These are phyloP conservation scores for Drosophila anomelani DNA, from an alignment of 2,888 invertebrate species.

Conservation along the genomic window DNA sequence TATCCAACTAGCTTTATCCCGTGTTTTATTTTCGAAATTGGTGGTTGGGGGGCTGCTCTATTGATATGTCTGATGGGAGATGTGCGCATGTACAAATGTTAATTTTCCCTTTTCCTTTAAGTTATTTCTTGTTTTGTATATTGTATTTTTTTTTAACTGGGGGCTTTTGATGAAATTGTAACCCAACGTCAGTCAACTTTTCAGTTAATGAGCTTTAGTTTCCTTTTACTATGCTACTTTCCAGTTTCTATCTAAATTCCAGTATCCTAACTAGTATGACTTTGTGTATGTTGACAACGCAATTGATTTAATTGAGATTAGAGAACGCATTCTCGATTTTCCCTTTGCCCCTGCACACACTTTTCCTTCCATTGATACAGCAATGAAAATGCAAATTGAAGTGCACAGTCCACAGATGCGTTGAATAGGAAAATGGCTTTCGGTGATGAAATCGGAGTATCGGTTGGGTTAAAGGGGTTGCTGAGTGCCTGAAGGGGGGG, in stretches of 20 bases:
- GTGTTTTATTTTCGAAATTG: conserved; percentile 2
- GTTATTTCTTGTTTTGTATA: background rate
- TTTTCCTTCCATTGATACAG: conserved; percentile 34
- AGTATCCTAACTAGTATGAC: background rate
- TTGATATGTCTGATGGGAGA: conserved; percentile 38
- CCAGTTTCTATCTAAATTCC: background rate
- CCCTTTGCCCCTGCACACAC: conserved; percentile 18
- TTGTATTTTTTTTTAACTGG: background rate
- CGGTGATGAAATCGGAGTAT: conserved; percentile 19
- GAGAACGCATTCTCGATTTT: conserved; percentile 32
- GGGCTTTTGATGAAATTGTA: conserved; percentile 17
- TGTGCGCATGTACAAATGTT: conserved; percentile 34
- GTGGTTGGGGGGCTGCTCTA: background rate
- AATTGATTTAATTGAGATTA: conserved; percentile 74
- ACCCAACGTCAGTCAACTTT: conserved; percentile 2
- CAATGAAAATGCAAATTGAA: conserved; percentile 64
- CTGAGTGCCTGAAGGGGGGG: background rate
- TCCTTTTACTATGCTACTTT: background rate
- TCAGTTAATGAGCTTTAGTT: conserved; percentile 29
- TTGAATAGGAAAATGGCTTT: conserved; percentile 26
- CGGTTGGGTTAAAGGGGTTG: background rate
- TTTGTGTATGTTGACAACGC: conserved; percentile 29
- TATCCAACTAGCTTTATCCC: conserved; percentile 9
- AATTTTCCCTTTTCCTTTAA: conserved; percentile 7
- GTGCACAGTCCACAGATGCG: conserved; percentile 49